These are phyloP conservation scores for Conomelus anceps DNA, from an alignment of 2,888 invertebrate species.

Conservation along the genomic window DNA sequence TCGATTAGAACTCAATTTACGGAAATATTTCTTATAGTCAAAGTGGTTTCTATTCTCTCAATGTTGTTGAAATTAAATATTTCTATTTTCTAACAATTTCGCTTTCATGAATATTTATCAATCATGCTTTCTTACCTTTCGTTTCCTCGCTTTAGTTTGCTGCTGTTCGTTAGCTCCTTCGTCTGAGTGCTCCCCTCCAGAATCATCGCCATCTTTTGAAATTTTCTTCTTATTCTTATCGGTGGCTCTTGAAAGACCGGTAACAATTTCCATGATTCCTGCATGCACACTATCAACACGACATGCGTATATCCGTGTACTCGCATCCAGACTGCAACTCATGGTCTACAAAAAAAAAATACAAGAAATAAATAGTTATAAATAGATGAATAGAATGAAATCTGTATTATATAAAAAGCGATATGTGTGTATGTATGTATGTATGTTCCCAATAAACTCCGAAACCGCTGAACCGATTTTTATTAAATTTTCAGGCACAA, in stretches of 20 bases:
- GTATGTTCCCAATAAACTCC: no score
- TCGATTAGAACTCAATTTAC: no score
- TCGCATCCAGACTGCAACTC: constrained; percentile 1
- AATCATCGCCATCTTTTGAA: not conserved
- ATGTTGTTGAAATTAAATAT: no score
- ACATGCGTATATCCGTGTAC: constrained; percentile 4
- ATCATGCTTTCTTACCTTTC: not conserved
- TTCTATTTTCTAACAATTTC: no score
- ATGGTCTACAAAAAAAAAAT: not conserved
- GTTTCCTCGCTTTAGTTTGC: not conserved
- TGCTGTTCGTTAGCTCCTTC: not conserved
- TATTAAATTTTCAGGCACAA: no score
- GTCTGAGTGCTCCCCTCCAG: not conserved
- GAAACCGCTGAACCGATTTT: no score
- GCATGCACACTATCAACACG: not conserved
- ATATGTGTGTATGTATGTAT: no score
- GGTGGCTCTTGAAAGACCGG: not conserved
- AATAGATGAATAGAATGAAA: no score
- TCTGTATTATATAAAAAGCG: no score
- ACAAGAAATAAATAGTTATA: not conserved
- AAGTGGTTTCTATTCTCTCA: no score
- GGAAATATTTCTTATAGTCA: no score
- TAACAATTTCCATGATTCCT: not conserved
- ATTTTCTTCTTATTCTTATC: not conserved
- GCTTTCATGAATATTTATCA: not conserved